Evolutionary conservation across 2,113 vertebrate species (phyloP), one percentile per base, ranked within the genome.

Genomic region (Anhinga rufa): DNA sequence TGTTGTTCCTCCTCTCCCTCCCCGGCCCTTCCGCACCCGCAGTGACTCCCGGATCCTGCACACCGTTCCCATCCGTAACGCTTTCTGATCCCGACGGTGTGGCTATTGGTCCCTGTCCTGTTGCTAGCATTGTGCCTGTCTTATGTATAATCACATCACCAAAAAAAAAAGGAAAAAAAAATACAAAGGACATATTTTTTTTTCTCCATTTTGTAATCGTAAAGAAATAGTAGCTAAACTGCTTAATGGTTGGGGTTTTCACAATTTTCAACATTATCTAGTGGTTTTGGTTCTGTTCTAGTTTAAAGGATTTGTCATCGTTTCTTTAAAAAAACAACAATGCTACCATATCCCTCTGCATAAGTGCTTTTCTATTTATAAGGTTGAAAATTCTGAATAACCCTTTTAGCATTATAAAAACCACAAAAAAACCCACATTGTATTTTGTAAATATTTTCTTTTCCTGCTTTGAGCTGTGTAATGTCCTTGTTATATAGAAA

Each of bases 401-500:
- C 98, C 98, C 98, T 98, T 98, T 98, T 98, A 98, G 97, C 98
- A 96, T 98, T 98, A 98, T 98, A 97, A 98, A 98, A 98, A 97
- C 90, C 94, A 97, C 66, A 92, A 97, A 97, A 92, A 57, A 72
- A 17, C 44, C 88, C 98, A 96, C 88, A 97, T 98, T 98, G 98
- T 98, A 98, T 98, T 98, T 98, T 98, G 98, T 98, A 98, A 98
- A 98, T 98, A 98, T 98, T 98, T 98, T 98, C 97, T 98, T 98
- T 98, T 98, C 97, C 97, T 98, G 97, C 97, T 98, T 98, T 98
- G 97, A 98, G 98, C 98, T 98, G 98, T 98, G 98, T 98, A 98
- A 97, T 98, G 98, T 98, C 98, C 97, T 98, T 98, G 98, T 98
- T 98, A 98, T 98, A 98, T 98, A 98, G 98, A 98, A 98, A 97